A percentile compares a stretch with the other conserved stretches of the same genome.
These are phyloP conservation scores for Rhineura floridana DNA, from an alignment of 2,113 vertebrate species.

Conservation along the genomic window DNA sequence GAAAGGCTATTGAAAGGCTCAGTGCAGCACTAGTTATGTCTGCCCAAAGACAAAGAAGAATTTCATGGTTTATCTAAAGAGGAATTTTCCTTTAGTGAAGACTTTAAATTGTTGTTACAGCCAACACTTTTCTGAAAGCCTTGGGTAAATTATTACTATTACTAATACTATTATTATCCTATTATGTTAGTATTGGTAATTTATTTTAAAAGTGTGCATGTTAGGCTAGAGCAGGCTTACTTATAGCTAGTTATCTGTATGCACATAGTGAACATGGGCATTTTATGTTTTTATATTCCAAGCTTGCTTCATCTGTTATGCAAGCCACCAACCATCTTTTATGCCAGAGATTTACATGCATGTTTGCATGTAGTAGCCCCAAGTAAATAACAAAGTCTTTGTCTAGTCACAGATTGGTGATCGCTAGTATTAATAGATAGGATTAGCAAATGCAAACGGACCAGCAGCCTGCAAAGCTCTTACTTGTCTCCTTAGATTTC, in stretches of 20 bases:
- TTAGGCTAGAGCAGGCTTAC: background rate
- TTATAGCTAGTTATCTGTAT: background rate
- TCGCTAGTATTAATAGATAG: slow-evolving; percentile 64
- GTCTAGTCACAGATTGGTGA: slow-evolving; percentile 34
- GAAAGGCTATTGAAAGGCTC: too few species aligned
- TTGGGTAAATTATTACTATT: background rate
- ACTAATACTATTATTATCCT: too few species aligned
- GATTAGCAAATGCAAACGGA: slow-evolving; percentile 68
- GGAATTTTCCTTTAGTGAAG: background rate
- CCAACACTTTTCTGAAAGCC: background rate
- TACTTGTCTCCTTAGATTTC: slow-evolving; percentile 58
- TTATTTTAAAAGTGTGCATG: background rate
- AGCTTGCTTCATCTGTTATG: background rate
- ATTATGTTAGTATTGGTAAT: background rate
- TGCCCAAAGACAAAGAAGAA: background rate
- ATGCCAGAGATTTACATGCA: background rate
- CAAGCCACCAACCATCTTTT: background rate
- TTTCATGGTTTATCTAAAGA: background rate
- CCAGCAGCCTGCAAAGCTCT: slow-evolving; percentile 63
- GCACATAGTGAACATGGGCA: background rate
- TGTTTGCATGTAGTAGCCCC: background rate
- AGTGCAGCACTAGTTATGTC: too few species aligned
- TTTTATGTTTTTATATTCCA: background rate
- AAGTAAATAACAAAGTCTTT: slow-evolving; percentile 45
- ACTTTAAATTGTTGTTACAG: background rate